Conservation (phyloP, 2,113 vertebrate species). For the Sapayoa aenigma region DNA sequence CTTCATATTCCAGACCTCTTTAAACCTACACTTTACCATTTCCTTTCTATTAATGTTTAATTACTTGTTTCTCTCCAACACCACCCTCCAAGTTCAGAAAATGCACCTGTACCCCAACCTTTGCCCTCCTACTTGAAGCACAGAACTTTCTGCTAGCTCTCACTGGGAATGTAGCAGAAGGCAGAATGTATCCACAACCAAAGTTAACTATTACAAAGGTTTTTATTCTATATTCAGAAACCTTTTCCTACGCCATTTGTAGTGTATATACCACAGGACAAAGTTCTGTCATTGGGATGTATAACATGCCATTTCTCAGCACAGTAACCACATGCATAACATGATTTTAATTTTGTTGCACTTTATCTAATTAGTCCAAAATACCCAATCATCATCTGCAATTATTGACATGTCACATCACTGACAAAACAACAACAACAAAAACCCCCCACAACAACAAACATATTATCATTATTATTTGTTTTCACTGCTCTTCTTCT, state of each 20-base stretch:
- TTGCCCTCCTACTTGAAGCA: background rate
- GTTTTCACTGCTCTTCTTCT: background rate
- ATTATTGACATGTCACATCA: background rate
- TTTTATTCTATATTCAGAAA: background rate
- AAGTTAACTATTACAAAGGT: background rate
- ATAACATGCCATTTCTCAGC: background rate
- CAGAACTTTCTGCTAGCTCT: background rate
- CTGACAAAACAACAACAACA: background rate
- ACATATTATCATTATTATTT: background rate
- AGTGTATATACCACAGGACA: background rate
- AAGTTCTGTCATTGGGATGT: background rate
- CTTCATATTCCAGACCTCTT: background rate
- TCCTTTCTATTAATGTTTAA: background rate
- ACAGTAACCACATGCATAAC: background rate
- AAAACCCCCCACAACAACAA: too few species aligned
- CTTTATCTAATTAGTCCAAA: background rate
- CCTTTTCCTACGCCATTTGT: background rate
- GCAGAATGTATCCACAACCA: background rate
- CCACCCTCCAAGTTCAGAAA: background rate
- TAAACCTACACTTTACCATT: background rate
- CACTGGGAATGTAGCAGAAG: background rate
- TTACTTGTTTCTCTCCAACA: background rate
- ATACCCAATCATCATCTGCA: background rate
- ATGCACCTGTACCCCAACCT: background rate
- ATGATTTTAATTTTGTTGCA: background rate